These are phyloP conservation scores for Drosophila testacea DNA, from an alignment of 2,888 invertebrate genomes.

Conservation along the genomic window DNA sequence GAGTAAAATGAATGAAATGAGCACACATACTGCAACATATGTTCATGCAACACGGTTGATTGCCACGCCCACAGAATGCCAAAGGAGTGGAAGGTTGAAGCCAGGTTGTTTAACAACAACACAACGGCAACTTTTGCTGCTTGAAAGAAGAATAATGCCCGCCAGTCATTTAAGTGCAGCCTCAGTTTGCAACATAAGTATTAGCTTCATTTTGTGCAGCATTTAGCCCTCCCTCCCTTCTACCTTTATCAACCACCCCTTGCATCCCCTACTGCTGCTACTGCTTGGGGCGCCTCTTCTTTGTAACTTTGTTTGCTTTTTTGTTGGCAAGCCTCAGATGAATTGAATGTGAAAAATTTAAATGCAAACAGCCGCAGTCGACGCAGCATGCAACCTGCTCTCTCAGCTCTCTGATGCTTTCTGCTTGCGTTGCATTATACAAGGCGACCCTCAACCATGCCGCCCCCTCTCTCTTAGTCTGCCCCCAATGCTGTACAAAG, in stretches of 20 bases:
- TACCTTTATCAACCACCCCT: not conserved
- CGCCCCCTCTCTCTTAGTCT: constrained; percentile 7
- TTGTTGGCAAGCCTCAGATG: constrained; percentile 76
- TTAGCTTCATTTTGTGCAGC: constrained; percentile 78
- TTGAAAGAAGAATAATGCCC: constrained; percentile 52
- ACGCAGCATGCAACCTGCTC: constrained; percentile 51
- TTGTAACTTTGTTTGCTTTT: constrained; percentile 77
- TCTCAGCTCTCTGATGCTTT: constrained; percentile 38
- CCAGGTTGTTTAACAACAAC: constrained; percentile 16
- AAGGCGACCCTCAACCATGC: constrained; percentile 45
- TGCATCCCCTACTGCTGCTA: not conserved
- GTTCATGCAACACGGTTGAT: constrained; percentile 36
- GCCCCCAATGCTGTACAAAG: constrained; percentile 56
- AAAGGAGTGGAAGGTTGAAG: not conserved
- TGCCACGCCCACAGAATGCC: constrained; percentile 69
- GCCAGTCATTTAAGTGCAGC: constrained; percentile 63
- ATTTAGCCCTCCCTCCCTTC: constrained; percentile 47
- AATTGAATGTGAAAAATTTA: constrained; percentile 82
- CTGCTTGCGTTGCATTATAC: constrained; percentile 70
- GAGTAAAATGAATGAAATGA: constrained; percentile 55
- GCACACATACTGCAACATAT: constrained; percentile 37
- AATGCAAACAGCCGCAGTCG: constrained; percentile 75
- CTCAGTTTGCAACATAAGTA: constrained; percentile 77
- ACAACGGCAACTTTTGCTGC: constrained; percentile 47
- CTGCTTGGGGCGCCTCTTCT: constrained; percentile 38